These are phyloP conservation scores for Promerops cafer DNA, from an alignment of 2,113 vertebrate species.

Conservation along the genomic window DNA sequence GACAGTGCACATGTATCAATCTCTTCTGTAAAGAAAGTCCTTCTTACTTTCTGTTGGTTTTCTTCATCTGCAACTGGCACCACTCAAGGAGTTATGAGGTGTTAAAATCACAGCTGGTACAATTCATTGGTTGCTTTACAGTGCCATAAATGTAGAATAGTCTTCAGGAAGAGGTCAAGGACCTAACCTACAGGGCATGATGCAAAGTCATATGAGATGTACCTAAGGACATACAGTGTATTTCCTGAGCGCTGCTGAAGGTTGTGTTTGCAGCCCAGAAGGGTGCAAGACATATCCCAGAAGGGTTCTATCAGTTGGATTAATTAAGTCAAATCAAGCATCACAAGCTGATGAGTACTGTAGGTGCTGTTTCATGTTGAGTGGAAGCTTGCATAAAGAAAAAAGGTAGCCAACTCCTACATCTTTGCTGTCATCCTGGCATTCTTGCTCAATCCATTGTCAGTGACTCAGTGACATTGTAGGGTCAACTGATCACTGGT, in stretches of 20 bases:
- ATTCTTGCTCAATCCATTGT: not conserved
- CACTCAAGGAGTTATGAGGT: not conserved
- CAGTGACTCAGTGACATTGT: rapidly evolving
- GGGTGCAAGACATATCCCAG: not conserved
- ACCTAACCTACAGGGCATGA: not conserved
- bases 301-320: not conserved
- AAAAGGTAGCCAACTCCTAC: not conserved
- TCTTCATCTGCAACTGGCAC: not conserved
- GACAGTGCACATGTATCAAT: not conserved
- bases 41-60: not conserved
- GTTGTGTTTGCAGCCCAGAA: not conserved
- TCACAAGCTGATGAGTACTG: not conserved
- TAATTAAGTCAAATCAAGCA: not conserved
- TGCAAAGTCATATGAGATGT: rapidly evolving
- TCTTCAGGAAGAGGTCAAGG: not conserved
- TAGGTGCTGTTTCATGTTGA: not conserved
- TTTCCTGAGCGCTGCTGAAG: not conserved
- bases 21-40: not conserved
- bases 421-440: not conserved
- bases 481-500: not conserved
- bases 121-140: not conserved
- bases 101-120: not conserved
- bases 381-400: not conserved
- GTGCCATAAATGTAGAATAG: not conserved
- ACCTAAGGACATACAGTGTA: not conserved